phyloP scores from a whole-genome alignment of 2,113 vertebrate species.

The Engystomops pustulosus region DNA sequence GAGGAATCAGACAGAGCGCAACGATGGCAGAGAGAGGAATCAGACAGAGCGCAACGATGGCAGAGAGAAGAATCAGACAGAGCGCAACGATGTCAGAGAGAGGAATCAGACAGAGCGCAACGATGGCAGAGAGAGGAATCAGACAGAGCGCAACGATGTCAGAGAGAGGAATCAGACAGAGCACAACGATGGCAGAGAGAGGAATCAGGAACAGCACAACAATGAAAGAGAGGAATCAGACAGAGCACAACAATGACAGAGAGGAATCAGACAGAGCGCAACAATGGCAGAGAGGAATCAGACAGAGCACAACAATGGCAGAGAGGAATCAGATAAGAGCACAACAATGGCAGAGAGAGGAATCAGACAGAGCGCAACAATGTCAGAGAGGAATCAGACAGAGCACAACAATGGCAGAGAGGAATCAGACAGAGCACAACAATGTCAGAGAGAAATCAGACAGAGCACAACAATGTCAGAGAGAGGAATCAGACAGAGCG shows the following conservation, averaged over 20 bases:
- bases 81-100: not conserved
- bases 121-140: not conserved
- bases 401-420: not conserved
- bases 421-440: not conserved
- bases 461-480: not conserved
- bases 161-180: conserved; percentile 10
- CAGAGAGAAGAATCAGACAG: not conserved
- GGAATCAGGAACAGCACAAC: not conserved
- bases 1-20: not conserved
- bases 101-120: not conserved
- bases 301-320: not conserved
- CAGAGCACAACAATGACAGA: not conserved
- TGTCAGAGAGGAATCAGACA: not conserved
- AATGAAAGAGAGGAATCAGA: not conserved
- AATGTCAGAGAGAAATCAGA: not conserved
- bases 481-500: not conserved
- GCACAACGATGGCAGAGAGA: not conserved
- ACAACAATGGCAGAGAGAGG: not conserved
- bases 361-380: not conserved
- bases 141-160: not conserved
- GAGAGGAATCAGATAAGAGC: conserved; percentile 1
- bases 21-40: not conserved
- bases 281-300: not conserved
- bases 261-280: not conserved
- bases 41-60: not conserved